Evolutionary conservation across 2,888 invertebrate genomes (phyloP), one percentile per base, ranked within the genome.

Genomic region (Helleia helle): DNA sequence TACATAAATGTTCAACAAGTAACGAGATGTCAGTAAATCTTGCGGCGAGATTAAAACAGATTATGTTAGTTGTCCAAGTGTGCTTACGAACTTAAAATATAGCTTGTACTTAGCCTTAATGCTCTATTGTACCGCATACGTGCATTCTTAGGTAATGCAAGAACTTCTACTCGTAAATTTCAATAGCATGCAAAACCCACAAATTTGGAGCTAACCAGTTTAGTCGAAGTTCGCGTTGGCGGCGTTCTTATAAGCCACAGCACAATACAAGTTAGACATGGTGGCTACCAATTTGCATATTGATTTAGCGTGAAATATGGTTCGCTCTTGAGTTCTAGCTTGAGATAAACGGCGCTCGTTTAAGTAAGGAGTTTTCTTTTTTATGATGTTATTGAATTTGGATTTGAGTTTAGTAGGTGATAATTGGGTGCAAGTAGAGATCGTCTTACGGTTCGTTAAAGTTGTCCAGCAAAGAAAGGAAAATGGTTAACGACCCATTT

Each of bases 121-220:
- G 57, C 49, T 39, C 57, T 44, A 48, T 49, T 48, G 50, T 42
- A 49, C 46, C 46, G 38, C 41, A 47, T 46, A 49, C 46, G 46
- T 46, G 47, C 47, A 50, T 34, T 47, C 47, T 48, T 46, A 54
- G 59, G 54, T 56, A 65, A 64, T 63, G 34, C 12, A 55, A 57
- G 53, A 77, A 75, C 59, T 73, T 75, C 65, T 54, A 62, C 68
- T 71, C 68, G 77, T 81, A 81, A 81, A 81, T 80, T 79, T 77
- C 74, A 77, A 79, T 75, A 74, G 69, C 66, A 67, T 64, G 70
- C 71, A 69, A 71, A 75, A 63, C 70, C 75, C 70, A 75, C 77
- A 76, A 77, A 76, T 80, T 81, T 68, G 65, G 52, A 42, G 53
- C 59, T 59, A 61, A 63, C 65, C 59, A 60, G 70, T 65, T 68